Evolutionary conservation across 2,797 vertebrate genomes (phyloP).

Genomic region (Micropoecilia bifurca): DNA sequence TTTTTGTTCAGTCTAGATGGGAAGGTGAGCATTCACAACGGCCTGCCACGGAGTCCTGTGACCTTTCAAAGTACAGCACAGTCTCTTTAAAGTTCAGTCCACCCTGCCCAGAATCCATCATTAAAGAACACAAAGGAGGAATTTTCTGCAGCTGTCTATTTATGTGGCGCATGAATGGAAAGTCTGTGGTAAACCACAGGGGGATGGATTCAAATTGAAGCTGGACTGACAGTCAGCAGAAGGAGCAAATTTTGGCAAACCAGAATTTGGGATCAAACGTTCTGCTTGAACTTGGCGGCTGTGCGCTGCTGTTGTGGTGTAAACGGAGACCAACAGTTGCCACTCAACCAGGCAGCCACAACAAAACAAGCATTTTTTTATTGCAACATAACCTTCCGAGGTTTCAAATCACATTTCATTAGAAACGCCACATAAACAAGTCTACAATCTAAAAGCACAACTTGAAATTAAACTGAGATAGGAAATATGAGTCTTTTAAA

Average conservation of each 20-base stretch:
- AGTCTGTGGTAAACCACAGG: conserved; percentile 38
- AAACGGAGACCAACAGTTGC: conserved; percentile 50
- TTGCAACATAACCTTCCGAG: conserved; percentile 12
- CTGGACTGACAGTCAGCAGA: conserved; percentile 21
- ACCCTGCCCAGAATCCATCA: conserved; percentile 36
- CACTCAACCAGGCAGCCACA: conserved; percentile 28
- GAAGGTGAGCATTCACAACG: conserved; percentile 12
- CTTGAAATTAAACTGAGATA: background rate
- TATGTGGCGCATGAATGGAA: conserved; percentile 43
- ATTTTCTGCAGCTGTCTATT: conserved; percentile 31
- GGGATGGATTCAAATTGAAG: conserved; percentile 32
- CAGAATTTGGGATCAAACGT: conserved; percentile 30
- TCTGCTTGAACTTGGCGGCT: conserved; percentile 40
- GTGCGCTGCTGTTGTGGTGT: conserved; percentile 30
- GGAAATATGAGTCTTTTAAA: background rate
- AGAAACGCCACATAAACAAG: background rate
- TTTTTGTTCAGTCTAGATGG: background rate
- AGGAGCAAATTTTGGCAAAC: conserved; percentile 23
- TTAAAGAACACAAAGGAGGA: conserved; percentile 15
- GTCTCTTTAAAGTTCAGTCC: conserved; percentile 35
- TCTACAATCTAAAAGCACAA: background rate
- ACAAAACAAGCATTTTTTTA: background rate
- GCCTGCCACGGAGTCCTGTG: conserved; percentile 15
- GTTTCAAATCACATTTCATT: conserved; percentile 24
- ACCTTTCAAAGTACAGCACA: conserved; percentile 51